phyloP scores from a whole-genome alignment of 2,113 vertebrate genomes.

The Circaetus gallicus region DNA sequence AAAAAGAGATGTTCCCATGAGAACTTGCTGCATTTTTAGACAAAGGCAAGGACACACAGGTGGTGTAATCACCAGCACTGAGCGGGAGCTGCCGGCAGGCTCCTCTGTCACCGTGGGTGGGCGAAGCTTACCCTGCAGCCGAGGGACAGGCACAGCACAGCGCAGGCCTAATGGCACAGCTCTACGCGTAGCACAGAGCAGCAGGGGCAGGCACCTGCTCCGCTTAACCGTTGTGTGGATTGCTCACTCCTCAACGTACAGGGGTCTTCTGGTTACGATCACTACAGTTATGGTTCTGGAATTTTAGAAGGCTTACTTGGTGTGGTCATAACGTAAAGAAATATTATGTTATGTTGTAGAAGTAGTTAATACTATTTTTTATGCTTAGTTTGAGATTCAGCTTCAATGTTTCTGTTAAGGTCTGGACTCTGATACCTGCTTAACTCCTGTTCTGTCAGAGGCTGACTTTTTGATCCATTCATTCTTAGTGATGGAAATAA shows the following conservation, averaged over 20 bases:
- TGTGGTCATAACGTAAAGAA: not conserved
- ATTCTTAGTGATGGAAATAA: not conserved
- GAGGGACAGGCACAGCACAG: accelerated
- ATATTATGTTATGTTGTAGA: not conserved
- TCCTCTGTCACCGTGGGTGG: not conserved
- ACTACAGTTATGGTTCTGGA: not conserved
- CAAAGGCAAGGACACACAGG: not conserved
- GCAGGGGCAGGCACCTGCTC: not conserved
- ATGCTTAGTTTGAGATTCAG: not conserved
- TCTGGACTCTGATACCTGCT: not conserved
- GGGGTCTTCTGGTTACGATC: not conserved
- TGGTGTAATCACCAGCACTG: accelerated
- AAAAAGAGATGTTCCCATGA: not conserved
- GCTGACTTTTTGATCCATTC: not conserved
- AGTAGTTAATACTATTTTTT: not conserved
- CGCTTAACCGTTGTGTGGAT: not conserved
- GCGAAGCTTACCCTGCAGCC: not conserved
- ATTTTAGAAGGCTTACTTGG: not conserved
- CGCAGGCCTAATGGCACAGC: not conserved
- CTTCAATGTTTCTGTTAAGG: not conserved
- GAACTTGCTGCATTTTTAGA: not conserved
- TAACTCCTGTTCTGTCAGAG: not conserved
- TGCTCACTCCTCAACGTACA: not conserved
- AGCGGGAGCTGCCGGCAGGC: not conserved
- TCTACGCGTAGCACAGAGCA: accelerated